Conservation (phyloP, 2,797 vertebrate species). For the Schizopygopsis pylzovi region DNA sequence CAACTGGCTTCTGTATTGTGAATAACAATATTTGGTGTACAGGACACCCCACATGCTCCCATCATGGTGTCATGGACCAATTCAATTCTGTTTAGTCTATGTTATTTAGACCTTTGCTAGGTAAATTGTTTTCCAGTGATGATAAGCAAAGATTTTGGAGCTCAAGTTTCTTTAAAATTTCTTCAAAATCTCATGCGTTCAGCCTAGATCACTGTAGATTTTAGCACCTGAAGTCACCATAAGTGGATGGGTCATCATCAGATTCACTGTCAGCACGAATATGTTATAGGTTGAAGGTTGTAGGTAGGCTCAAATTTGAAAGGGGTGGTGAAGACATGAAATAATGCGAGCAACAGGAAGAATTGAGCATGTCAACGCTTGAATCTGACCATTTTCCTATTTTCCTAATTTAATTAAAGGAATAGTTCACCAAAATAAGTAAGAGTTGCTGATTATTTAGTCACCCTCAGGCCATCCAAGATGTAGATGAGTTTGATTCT, state of each 20-base stretch:
- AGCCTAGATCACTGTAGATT: background rate
- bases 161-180: background rate
- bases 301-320: background rate
- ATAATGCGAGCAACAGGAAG: background rate
- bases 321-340: background rate
- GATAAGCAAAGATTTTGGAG: background rate
- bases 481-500: too few relatives aligned
- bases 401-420: background rate
- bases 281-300: background rate
- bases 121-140: background rate
- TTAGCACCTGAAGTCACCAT: background rate
- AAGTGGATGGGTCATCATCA: background rate
- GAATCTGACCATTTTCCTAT: background rate
- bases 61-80: background rate
- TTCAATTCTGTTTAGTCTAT: background rate
- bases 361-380: background rate
- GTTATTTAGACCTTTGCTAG: background rate
- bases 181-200: background rate
- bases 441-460: too few relatives aligned
- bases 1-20: slow-evolving; percentile 83
- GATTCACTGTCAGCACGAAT: background rate
- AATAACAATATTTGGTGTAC: slow-evolving; percentile 62
- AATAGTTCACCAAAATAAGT: too few relatives aligned
- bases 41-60: background rate
- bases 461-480: too few relatives aligned